A percentile compares a stretch with the other conserved stretches of the same genome.
phyloP scores from a whole-genome alignment of 1,140 invertebrate genomes.

The Popillia japonica region DNA sequence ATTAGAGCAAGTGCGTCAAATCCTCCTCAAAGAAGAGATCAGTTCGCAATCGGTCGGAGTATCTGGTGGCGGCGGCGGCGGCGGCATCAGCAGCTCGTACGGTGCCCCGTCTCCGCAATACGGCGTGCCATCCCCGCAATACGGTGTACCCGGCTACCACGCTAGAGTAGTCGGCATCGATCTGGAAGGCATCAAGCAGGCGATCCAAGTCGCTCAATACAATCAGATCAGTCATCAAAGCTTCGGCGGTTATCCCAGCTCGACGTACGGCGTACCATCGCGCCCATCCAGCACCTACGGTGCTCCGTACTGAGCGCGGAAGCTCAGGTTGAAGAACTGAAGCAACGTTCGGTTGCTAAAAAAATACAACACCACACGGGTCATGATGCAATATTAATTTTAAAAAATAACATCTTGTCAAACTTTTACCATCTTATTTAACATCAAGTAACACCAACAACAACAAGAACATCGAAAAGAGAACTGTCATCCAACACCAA shows the following conservation, averaged over 20 bases:
- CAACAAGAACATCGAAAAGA: slow-evolving; percentile 30
- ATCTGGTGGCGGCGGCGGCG: too few species aligned
- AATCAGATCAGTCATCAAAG: slow-evolving; percentile 64
- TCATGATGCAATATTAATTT: slow-evolving; percentile 58
- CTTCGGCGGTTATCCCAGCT: slow-evolving; percentile 62
- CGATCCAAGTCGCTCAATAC: slow-evolving; percentile 79
- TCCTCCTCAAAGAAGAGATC: slow-evolving; percentile 81
- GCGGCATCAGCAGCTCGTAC: too few species aligned
- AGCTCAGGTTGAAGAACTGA: slow-evolving; percentile 40
- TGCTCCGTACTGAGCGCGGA: slow-evolving; percentile 61
- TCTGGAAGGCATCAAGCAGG: slow-evolving; percentile 78
- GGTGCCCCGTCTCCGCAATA: too few species aligned
- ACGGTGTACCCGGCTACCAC: slow-evolving; percentile 67
- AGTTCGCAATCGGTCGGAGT: slow-evolving; percentile 67
- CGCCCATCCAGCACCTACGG: slow-evolving; percentile 69
- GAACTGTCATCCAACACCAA: slow-evolving; percentile 47
- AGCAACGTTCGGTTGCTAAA: slow-evolving; percentile 20
- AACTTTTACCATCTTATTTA: slow-evolving; percentile 41
- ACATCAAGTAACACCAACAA: slow-evolving; percentile 37
- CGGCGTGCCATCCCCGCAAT: slow-evolving; percentile 64
- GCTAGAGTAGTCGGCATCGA: slow-evolving; percentile 75
- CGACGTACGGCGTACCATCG: slow-evolving; percentile 52
- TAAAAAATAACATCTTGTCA: slow-evolving; percentile 46
- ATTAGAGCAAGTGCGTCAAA: slow-evolving; percentile 81
- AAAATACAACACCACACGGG: slow-evolving; percentile 55